Conservation (phyloP, 1,140 invertebrate genomes). For the Notospermus geniculatus region DNA sequence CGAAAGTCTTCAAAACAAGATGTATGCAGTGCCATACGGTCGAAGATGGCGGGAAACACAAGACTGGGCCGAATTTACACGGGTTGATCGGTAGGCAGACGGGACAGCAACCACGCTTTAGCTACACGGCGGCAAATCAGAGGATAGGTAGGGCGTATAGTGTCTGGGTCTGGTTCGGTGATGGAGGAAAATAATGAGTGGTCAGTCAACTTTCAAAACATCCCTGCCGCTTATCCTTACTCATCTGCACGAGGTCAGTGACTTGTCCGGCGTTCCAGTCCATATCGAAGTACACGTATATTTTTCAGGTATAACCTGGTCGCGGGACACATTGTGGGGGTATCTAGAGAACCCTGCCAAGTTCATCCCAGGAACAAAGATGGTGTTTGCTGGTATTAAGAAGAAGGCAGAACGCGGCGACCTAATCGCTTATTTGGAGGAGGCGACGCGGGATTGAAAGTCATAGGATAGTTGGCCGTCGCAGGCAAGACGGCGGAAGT, state of each 20-base stretch:
- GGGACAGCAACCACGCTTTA: constrained; percentile 86
- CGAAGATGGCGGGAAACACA: constrained; percentile 92
- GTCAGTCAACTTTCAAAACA: constrained; percentile 88
- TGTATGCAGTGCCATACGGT: constrained; percentile 98
- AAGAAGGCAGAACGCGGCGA: constrained; percentile 88
- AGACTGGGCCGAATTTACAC: constrained; percentile 94
- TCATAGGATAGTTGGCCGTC: too few species aligned
- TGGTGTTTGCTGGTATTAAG: constrained; percentile 97
- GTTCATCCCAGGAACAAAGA: constrained; percentile 91
- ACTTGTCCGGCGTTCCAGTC: too few species aligned
- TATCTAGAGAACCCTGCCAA: constrained; percentile 97
- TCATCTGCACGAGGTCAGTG: too few species aligned
- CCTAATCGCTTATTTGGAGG: constrained; percentile 88
- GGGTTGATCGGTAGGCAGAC: constrained; percentile 94
- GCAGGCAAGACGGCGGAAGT: too few species aligned
- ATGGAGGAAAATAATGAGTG: constrained; percentile 94
- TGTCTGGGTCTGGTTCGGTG: too few species aligned
- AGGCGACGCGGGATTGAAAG: too few species aligned
- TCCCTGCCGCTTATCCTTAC: too few species aligned
- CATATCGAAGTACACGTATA: constrained; percentile 92
- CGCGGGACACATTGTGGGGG: constrained; percentile 85
- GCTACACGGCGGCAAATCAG: constrained; percentile 96
- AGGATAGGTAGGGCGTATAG: constrained; percentile 63
- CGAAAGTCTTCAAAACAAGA: constrained; percentile 91
- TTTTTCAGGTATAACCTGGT: constrained; percentile 88